Evolutionary conservation across 1,140 invertebrate species (phyloP), one percentile per base, ranked within the genome.

Genomic region (Stenopsyche tienmushanensis): DNA sequence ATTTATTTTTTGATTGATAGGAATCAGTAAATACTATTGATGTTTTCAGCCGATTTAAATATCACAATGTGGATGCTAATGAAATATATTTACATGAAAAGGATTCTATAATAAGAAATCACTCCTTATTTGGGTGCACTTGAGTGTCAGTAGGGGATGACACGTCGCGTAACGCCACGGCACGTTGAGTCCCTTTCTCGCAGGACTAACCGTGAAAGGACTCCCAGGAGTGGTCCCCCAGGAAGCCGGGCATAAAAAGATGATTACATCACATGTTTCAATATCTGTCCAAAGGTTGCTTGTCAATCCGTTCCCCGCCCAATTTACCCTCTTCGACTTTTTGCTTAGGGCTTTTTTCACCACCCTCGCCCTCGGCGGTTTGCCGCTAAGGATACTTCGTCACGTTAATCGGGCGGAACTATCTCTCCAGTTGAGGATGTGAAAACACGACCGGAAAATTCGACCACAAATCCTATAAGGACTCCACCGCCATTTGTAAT

Each of bases 201-300:
- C n/a, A n/a, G n/a, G n/a, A n/a, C n/a, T n/a, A n/a, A n/a, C n/a
- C n/a, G n/a, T n/a, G n/a, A n/a, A n/a, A n/a, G n/a, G 47, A 50
- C 20, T 20, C 18, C 18, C 10, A 17, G 47, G 10, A 50, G 10
- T 50, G 23, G 23, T 50, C 23, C 17, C 10, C 21, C 17, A 2
- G 2, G 23, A 50, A 50, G 29, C 47, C 47, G 53, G 45, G 42
- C 54, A 57, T 65, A 65, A 65, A 65, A 65, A 65, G 64, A 65
- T 65, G 64, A 65, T 65, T 65, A 65, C 55, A 65, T 65, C 64
- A 59, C 55, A 65, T 65, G 64, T 65, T 65, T 65, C 64, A 52
- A 44, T 65, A 53, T 59, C 41, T 52, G 42, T 41, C 45, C 64
- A 47, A 47, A 60, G 57, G 57, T 60, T 60, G 42, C 25, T 59